phyloP scores from a whole-genome alignment of 64 coral and sea anemone species.

The Montipora cactus region DNA sequence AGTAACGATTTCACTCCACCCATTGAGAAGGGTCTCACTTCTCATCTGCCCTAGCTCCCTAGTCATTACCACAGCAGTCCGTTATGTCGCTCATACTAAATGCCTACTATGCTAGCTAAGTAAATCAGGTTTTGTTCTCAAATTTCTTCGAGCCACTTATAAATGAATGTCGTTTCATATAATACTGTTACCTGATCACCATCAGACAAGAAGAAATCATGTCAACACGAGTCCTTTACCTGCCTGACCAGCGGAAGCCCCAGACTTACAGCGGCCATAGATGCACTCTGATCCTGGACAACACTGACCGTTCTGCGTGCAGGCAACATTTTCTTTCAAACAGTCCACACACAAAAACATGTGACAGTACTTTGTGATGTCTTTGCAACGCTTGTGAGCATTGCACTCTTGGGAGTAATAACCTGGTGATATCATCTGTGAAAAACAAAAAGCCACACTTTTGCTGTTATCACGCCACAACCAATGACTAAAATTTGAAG shows the following conservation, averaged over 20 bases:
- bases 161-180: no score
- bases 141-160: no score
- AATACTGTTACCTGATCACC: not conserved
- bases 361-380: constrained; percentile 87
- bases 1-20: no score
- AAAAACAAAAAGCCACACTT: not conserved
- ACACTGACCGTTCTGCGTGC: constrained; percentile 99
- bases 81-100: no score
- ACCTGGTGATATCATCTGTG: constrained; percentile 94
- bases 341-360: constrained; percentile 99
- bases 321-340: constrained; percentile 98
- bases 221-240: constrained; percentile 27
- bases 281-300: constrained; percentile 92
- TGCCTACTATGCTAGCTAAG: no score
- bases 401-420: constrained; percentile 99
- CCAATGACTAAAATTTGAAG: no score
- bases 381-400: constrained; percentile 93
- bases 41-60: no score
- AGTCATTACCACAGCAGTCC: no score
- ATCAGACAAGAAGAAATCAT: not conserved
- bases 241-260: constrained; percentile 77
- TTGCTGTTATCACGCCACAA: no score
- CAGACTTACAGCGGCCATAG: constrained; percentile 94
- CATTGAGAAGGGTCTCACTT: no score
- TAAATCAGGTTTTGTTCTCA: no score